phyloP scores from a whole-genome alignment of 2,888 invertebrate genomes.

The Rhingia rostrata region DNA sequence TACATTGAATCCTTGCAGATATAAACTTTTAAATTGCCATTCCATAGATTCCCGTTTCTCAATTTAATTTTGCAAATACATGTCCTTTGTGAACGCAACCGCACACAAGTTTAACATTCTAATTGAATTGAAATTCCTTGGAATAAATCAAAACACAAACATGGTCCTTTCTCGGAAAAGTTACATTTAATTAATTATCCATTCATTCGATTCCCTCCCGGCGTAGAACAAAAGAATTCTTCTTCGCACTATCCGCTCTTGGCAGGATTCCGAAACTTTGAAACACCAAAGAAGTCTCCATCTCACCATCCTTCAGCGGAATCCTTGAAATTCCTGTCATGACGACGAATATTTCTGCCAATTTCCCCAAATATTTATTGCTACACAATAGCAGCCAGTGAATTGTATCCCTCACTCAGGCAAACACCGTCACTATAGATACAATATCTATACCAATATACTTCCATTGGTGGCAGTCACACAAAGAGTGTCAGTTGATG shows the following conservation, averaged over 20 bases:
- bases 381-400: not conserved
- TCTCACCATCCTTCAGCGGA: not conserved
- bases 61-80: not conserved
- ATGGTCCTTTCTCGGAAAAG: not conserved
- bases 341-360: not conserved
- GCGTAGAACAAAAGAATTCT: constrained; percentile 11
- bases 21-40: no score
- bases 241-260: not conserved
- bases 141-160: constrained; percentile 3
- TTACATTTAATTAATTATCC: constrained; percentile 39
- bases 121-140: constrained; percentile 23
- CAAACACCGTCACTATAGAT: not conserved
- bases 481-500: not conserved
- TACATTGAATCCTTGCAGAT: no score
- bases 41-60: not conserved
- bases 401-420: not conserved
- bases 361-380: not conserved
- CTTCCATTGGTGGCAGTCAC: not conserved
- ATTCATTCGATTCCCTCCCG: constrained; percentile 5
- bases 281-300: no score
- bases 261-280: not conserved
- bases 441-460: not conserved
- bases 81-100: not conserved
- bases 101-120: constrained; percentile 4
- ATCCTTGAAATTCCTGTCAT: not conserved